A percentile compares a stretch with the other conserved stretches of the same genome.
Evolutionary conservation across 2,888 invertebrate genomes (phyloP).

Genomic region (Cantharis rustica): DNA sequence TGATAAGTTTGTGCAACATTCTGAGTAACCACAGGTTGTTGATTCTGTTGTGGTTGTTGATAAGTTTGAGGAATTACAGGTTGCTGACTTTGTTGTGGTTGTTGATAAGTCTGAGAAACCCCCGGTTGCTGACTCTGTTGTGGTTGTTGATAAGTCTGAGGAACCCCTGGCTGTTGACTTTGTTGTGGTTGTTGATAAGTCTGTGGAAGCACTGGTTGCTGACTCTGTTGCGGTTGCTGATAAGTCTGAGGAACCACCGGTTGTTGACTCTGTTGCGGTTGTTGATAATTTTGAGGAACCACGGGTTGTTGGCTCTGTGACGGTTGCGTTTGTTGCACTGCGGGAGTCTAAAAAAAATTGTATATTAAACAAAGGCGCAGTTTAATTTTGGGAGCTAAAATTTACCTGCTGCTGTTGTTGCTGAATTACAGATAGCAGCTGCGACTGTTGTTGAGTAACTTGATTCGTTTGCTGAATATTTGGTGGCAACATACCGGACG

Average conservation of each 20-base stretch:
- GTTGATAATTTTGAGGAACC: background rate
- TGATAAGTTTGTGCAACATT: constrained; percentile 1
- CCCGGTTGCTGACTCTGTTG: constrained; percentile 5
- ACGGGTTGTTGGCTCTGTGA: background rate
- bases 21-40: background rate
- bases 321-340: constrained; percentile 2
- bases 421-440: background rate
- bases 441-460: background rate
- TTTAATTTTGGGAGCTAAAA: too few relatives aligned
- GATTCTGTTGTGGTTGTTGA: background rate
- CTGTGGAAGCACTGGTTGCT: background rate
- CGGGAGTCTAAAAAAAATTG: background rate
- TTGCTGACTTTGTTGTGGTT: constrained; percentile 6
- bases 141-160: constrained; percentile 1
- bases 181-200: background rate
- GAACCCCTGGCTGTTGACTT: background rate
- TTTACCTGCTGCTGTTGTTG: constrained; percentile 9
- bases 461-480: background rate
- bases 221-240: background rate
- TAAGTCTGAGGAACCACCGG: background rate
- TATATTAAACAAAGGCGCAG: background rate
- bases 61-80: background rate
- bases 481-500: constrained; percentile 15
- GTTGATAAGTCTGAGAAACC: background rate
- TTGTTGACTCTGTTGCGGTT: background rate